Conservation (phyloP, 2,113 vertebrate genomes). For the Hylia prasina region DNA sequence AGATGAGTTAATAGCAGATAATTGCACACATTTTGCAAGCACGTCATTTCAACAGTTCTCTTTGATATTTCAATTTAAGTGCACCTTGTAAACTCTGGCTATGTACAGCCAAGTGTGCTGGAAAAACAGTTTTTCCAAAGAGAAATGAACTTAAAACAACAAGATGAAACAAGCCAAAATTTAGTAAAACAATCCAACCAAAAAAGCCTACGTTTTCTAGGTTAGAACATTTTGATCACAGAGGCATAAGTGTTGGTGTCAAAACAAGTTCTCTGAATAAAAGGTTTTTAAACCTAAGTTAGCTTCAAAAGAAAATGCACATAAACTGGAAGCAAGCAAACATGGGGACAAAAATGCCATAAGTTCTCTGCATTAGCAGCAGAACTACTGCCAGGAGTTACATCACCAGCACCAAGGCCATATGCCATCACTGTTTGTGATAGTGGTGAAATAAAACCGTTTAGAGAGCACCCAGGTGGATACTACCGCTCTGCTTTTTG, state of each 20-base stretch:
- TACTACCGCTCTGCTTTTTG: background rate
- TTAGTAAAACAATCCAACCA: background rate
- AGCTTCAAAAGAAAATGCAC: background rate
- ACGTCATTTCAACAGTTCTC: constrained; percentile 29
- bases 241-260: background rate
- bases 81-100: constrained; percentile 33
- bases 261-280: background rate
- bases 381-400: background rate
- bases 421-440: background rate
- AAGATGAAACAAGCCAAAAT: background rate
- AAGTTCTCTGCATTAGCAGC: background rate
- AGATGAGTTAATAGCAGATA: constrained; percentile 64
- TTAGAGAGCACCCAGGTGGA: background rate
- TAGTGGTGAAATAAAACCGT: background rate
- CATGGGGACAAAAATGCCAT: background rate
- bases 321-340: background rate
- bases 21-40: constrained; percentile 55
- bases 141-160: background rate
- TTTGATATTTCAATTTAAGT: constrained; percentile 47
- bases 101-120: background rate
- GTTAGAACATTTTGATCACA: background rate
- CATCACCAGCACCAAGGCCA: background rate
- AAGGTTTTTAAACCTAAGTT: background rate
- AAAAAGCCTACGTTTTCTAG: background rate
- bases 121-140: background rate